Evolutionary conservation across 2,888 invertebrate genomes (phyloP).

Genomic region (Boloria euphrosyne): DNA sequence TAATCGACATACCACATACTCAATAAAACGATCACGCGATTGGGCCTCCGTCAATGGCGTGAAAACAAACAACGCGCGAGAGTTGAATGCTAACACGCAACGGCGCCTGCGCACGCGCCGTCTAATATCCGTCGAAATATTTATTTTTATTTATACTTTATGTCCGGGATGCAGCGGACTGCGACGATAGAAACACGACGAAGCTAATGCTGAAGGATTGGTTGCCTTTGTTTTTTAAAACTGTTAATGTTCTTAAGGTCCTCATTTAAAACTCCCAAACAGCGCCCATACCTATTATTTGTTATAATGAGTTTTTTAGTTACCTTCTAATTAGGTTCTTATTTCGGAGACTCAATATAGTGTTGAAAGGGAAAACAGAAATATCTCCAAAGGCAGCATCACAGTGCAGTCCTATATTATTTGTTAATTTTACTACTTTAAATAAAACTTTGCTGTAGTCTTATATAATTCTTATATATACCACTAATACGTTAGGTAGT

Average conservation of each 20-base stretch:
- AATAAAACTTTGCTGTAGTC: no score
- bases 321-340: conserved; percentile 6
- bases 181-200: conserved; percentile 46
- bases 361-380: background rate
- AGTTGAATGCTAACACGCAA: conserved; percentile 68
- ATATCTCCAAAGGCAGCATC: background rate
- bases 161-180: conserved; percentile 52
- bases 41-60: conserved; percentile 52
- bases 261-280: background rate
- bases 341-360: background rate
- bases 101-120: conserved; percentile 66
- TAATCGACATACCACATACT: conserved; percentile 55
- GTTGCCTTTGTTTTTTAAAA: conserved; percentile 23
- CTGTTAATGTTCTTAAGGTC: conserved; percentile 13
- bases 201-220: conserved; percentile 41
- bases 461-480: no score
- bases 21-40: conserved; percentile 71
- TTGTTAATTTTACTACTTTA: no score
- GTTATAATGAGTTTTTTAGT: conserved; percentile 4
- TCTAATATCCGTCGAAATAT: conserved; percentile 66
- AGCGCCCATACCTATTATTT: background rate
- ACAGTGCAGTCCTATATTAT: no score
- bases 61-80: conserved; percentile 70
- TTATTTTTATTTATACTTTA: conserved; percentile 70
- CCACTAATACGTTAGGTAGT: no score